Percentiles rank a stretch among this genome's conserved stretches.
phyloP scores from a whole-genome alignment of 1,140 invertebrate genomes.

The Drosophila busckii region DNA sequence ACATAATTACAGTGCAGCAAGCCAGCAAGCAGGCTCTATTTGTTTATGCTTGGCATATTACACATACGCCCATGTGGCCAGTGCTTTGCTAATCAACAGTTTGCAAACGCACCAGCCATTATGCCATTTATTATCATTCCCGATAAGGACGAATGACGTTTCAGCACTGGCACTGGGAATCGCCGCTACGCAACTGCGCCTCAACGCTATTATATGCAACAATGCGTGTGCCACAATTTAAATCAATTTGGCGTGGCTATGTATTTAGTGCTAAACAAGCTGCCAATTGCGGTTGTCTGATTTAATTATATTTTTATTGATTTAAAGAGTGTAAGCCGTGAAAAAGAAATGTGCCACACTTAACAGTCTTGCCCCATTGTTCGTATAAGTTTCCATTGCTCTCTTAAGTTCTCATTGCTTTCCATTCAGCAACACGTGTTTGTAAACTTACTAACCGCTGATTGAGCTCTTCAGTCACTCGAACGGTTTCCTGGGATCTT shows the following conservation, averaged over 20 bases:
- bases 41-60: slow-evolving; percentile 47
- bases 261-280: slow-evolving; percentile 33
- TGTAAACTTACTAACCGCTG: slow-evolving; percentile 3
- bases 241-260: slow-evolving; percentile 68
- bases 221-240: slow-evolving; percentile 47
- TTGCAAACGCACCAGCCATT: slow-evolving; percentile 22
- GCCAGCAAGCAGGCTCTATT: too few relatives aligned
- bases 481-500: slow-evolving; percentile 17
- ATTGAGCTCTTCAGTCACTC: slow-evolving; percentile 9
- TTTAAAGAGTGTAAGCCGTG: background rate
- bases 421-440: slow-evolving; percentile 17
- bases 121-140: slow-evolving; percentile 52
- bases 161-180: slow-evolving; percentile 29
- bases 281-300: slow-evolving; percentile 12
- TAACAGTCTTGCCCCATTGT: too few relatives aligned
- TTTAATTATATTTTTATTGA: slow-evolving; percentile 5
- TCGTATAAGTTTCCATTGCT: background rate
- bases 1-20: slow-evolving; percentile 51
- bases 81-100: slow-evolving; percentile 53
- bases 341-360: slow-evolving; percentile 1
- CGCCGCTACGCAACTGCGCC: too few relatives aligned
- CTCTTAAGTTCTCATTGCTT: background rate
- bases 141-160: slow-evolving; percentile 34
- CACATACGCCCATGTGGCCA: slow-evolving; percentile 39
- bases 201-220: too few relatives aligned